Evolutionary conservation across 2,113 vertebrate genomes (phyloP).

Genomic region (Seriola quinqueradiata): DNA sequence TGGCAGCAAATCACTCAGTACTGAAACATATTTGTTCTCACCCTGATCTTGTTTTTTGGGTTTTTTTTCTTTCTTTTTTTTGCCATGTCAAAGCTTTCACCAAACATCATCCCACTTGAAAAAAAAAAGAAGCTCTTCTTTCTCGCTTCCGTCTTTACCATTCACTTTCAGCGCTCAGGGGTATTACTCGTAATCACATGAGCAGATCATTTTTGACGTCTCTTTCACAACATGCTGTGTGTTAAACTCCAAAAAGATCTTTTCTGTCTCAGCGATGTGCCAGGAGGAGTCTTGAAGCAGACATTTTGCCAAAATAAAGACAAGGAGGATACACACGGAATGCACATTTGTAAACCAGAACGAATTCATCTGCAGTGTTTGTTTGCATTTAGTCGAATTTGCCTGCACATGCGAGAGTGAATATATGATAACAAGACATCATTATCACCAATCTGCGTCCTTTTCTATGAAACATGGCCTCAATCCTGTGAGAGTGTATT

Average conservation of each 20-base stretch:
- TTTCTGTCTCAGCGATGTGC: slow-evolving; percentile 33
- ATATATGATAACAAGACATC: slow-evolving; percentile 54
- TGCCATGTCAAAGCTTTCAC: slow-evolving; percentile 45
- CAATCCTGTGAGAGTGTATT: background rate
- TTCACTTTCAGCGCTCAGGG: slow-evolving; percentile 41
- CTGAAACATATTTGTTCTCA: slow-evolving; percentile 25
- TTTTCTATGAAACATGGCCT: slow-evolving; percentile 38
- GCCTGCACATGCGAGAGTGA: slow-evolving; percentile 25
- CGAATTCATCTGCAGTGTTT: slow-evolving; percentile 47
- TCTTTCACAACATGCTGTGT: slow-evolving; percentile 52
- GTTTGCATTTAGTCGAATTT: slow-evolving; percentile 30
- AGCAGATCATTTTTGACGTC: slow-evolving; percentile 67
- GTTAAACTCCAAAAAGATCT: slow-evolving; percentile 45
- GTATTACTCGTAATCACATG: slow-evolving; percentile 63
- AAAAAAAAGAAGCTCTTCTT: slow-evolving; percentile 1
- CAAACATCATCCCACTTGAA: slow-evolving; percentile 28
- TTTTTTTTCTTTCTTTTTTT: background rate
- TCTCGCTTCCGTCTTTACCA: slow-evolving; percentile 15
- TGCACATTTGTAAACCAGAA: slow-evolving; percentile 36
- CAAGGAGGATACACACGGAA: slow-evolving; percentile 7
- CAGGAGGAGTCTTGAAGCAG: slow-evolving; percentile 49
- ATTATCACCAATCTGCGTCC: slow-evolving; percentile 43
- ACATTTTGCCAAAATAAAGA: slow-evolving; percentile 41
- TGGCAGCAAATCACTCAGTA: slow-evolving; percentile 23
- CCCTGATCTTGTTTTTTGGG: background rate